Conservation (phyloP, 2,888 invertebrate genomes). For the Fissipunctia ypsillon region DNA sequence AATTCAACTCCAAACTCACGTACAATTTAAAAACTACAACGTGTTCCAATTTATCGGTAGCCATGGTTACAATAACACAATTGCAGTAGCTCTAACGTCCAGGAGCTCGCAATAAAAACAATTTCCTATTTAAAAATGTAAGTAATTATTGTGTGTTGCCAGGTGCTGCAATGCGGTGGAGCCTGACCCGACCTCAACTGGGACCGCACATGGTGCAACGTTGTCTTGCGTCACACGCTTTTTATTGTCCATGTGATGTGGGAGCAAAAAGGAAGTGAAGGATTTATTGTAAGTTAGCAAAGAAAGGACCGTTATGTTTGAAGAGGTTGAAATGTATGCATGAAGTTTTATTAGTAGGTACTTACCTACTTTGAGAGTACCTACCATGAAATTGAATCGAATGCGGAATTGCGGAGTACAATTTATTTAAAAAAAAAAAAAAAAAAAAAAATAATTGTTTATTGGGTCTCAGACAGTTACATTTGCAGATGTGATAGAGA, state of each 20-base stretch:
- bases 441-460: too few species aligned
- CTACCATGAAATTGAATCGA: not conserved
- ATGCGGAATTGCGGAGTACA: too few species aligned
- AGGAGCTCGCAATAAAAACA: slow-evolving; percentile 24
- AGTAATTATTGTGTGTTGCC: slow-evolving; percentile 38
- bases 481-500: too few species aligned
- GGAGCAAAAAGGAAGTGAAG: slow-evolving; percentile 31
- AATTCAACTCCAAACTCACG: not conserved
- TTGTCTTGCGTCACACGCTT: slow-evolving; percentile 47
- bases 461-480: too few species aligned
- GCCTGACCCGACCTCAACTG: slow-evolving; percentile 33
- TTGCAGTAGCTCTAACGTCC: slow-evolving; percentile 4
- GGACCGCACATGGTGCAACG: slow-evolving; percentile 49
- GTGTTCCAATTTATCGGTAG: slow-evolving; percentile 2
- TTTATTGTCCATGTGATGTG: slow-evolving; percentile 29
- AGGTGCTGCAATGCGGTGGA: slow-evolving; percentile 61
- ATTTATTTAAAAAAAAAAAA: too few species aligned
- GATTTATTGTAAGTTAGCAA: slow-evolving; percentile 38
- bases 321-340: slow-evolving; percentile 19
- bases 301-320: slow-evolving; percentile 37
- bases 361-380: not conserved
- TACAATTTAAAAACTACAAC: slow-evolving; percentile 1
- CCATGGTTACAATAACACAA: slow-evolving; percentile 26
- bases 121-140: slow-evolving; percentile 47
- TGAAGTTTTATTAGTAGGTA: slow-evolving; percentile 13